Conservation (phyloP, 1,140 invertebrate genomes). For the Euschistus heros region DNA sequence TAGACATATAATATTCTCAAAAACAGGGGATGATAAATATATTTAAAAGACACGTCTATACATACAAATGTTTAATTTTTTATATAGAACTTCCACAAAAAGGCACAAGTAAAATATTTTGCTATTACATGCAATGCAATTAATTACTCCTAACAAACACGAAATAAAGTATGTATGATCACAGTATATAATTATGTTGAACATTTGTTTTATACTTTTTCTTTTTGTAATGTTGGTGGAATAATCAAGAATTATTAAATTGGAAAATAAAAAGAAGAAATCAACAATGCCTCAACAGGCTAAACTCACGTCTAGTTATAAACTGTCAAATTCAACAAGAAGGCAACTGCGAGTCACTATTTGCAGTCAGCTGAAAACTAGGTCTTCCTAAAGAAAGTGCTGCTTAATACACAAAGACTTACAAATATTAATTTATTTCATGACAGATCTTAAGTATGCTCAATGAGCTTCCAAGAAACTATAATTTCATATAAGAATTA, state of each 20-base stretch:
- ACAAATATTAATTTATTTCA: neutral
- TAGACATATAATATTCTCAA: too few relatives aligned
- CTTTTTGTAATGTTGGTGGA: neutral
- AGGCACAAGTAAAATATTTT: conserved; percentile 9
- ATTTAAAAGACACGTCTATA: too few relatives aligned
- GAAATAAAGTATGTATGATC: conserved; percentile 16
- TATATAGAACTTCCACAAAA: conserved; percentile 17
- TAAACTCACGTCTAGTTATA: conserved; percentile 21
- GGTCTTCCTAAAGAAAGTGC: conserved; percentile 20
- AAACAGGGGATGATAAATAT: too few relatives aligned
- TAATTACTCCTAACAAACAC: conserved; percentile 10
- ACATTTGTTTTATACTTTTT: neutral
- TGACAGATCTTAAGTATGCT: too few relatives aligned
- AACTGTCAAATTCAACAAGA: conserved; percentile 27
- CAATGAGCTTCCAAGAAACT: too few relatives aligned
- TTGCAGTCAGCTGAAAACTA: conserved; percentile 26
- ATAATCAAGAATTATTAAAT: neutral
- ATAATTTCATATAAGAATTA: too few relatives aligned
- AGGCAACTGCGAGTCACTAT: conserved; percentile 27
- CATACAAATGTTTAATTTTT: conserved; percentile 4
- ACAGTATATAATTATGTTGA: conserved; percentile 10
- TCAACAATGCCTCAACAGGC: conserved; percentile 17
- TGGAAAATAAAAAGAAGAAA: conserved; percentile 16
- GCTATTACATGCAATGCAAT: conserved; percentile 5
- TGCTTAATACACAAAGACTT: conserved; percentile 15